Evolutionary conservation across 2,888 invertebrate genomes (phyloP).

Genomic region (Epistrophella euchroma): DNA sequence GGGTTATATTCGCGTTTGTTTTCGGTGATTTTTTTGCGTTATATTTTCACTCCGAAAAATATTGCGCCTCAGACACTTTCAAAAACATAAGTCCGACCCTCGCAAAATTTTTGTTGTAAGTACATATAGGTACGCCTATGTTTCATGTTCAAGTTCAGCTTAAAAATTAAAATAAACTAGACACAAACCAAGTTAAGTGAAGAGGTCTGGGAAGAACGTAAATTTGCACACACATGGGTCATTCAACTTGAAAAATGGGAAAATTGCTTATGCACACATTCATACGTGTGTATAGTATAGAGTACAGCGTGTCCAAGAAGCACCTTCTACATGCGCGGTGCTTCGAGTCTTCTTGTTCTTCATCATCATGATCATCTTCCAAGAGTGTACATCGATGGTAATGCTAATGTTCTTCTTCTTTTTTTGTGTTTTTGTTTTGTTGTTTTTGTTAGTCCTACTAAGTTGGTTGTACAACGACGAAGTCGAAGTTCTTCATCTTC

Average conservation of each 20-base stretch:
- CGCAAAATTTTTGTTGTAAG: background rate
- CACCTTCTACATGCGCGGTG: slow-evolving; percentile 55
- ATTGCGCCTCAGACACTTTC: background rate
- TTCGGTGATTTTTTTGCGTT: too few relatives aligned
- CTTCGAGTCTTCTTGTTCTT: slow-evolving; percentile 35
- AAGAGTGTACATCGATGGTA: slow-evolving; percentile 51
- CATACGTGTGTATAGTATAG: slow-evolving; percentile 62
- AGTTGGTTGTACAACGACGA: slow-evolving; percentile 34
- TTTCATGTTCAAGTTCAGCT: slow-evolving; percentile 71
- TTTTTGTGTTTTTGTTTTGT: slow-evolving; percentile 41
- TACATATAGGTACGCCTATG: slow-evolving; percentile 44
- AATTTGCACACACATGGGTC: slow-evolving; percentile 82
- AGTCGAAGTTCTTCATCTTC: slow-evolving; percentile 61
- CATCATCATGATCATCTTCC: slow-evolving; percentile 75
- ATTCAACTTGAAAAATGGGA: slow-evolving; percentile 79
- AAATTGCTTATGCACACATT: slow-evolving; percentile 62
- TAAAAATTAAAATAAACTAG: slow-evolving; percentile 69
- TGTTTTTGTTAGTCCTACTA: slow-evolving; percentile 27
- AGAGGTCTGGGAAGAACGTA: slow-evolving; percentile 47
- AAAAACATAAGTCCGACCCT: background rate
- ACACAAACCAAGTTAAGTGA: slow-evolving; percentile 36
- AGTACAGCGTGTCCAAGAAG: slow-evolving; percentile 56
- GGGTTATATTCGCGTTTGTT: too few relatives aligned
- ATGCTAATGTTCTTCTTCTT: slow-evolving; percentile 63
- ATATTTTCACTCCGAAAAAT: background rate